These are phyloP conservation scores for Dicycla oo DNA, from an alignment of 2,888 invertebrate genomes.

Conservation along the genomic window DNA sequence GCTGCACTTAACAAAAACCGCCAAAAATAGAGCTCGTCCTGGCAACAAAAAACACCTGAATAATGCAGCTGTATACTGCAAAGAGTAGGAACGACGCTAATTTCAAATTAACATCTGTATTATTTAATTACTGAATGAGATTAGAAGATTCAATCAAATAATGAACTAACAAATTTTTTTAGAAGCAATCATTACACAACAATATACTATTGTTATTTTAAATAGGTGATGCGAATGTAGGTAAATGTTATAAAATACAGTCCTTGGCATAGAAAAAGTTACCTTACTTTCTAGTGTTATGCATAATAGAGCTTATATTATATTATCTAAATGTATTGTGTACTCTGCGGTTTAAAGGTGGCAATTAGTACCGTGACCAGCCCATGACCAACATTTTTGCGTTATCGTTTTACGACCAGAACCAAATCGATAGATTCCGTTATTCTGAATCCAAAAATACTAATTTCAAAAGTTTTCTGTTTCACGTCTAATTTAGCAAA, in stretches of 20 bases:
- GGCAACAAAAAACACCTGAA: no score
- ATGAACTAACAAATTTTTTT: constrained; percentile 41
- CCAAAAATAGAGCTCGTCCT: no score
- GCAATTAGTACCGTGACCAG: not conserved
- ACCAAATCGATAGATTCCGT: no score
- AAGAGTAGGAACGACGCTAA: not conserved
- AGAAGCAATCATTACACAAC: constrained; percentile 13
- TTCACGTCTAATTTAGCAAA: no score
- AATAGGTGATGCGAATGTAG: constrained; percentile 39
- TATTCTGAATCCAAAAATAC: no score
- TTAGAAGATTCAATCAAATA: constrained; percentile 42
- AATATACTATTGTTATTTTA: constrained; percentile 44
- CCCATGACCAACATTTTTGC: no score
- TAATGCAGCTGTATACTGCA: not conserved
- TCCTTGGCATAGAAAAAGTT: constrained; percentile 30
- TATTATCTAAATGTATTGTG: not conserved
- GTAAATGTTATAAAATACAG: constrained; percentile 17
- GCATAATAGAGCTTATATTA: not conserved
- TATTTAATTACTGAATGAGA: constrained; percentile 28
- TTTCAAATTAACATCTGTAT: constrained; percentile 11
- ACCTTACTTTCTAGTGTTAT: constrained; percentile 16
- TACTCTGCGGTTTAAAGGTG: not conserved
- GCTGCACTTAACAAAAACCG: no score
- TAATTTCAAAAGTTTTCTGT: no score
- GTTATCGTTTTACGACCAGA: no score